These are phyloP conservation scores for Empis livida DNA, from an alignment of 2,888 invertebrate species.

Conservation along the genomic window DNA sequence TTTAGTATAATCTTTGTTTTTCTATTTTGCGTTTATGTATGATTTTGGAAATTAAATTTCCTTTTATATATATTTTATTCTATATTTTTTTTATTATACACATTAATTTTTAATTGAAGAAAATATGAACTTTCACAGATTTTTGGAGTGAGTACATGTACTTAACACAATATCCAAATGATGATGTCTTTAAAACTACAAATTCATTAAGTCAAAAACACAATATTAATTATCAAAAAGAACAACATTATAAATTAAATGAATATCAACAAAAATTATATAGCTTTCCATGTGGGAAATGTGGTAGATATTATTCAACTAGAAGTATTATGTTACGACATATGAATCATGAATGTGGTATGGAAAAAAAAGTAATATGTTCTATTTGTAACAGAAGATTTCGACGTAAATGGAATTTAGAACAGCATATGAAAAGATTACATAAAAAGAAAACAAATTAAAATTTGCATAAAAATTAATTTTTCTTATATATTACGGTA, in stretches of 20 bases:
- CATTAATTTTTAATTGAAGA: background rate
- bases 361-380: conserved; percentile 33
- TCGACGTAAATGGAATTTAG: conserved; percentile 40
- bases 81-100: background rate
- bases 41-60: conserved; percentile 1
- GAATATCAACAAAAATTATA: background rate
- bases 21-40: conserved; percentile 6
- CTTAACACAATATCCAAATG: conserved; percentile 11
- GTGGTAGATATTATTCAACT: conserved; percentile 19
- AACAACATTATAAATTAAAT: too few relatives aligned
- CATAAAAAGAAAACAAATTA: conserved; percentile 17
- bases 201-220: too few relatives aligned
- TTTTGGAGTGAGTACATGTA: conserved; percentile 16
- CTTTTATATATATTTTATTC: background rate
- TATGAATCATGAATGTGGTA: conserved; percentile 25
- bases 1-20: conserved; percentile 1
- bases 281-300: conserved; percentile 16
- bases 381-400: conserved; percentile 29
- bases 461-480: background rate
- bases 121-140: conserved; percentile 13
- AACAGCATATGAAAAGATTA: conserved; percentile 38
- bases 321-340: conserved; percentile 20
- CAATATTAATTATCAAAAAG: too few relatives aligned
- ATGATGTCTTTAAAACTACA: background rate
- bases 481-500: too few relatives aligned